Evolutionary conservation across 2,888 invertebrate species (phyloP).

Genomic region (Scaeva pyrastri): DNA sequence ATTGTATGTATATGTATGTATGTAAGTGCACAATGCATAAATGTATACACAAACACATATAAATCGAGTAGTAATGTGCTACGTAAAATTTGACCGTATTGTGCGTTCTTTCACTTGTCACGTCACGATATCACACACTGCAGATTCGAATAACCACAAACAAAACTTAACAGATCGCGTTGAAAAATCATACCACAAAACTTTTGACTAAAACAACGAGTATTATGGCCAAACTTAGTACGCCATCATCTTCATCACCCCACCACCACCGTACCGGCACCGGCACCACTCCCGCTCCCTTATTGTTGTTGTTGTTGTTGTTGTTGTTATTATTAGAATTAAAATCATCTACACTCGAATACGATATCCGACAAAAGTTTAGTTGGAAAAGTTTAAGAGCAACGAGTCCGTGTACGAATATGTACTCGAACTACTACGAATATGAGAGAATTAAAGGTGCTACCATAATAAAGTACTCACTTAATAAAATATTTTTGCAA

Average conservation of each 20-base stretch:
- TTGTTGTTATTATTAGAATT: conserved; percentile 44
- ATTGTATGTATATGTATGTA: too few species aligned
- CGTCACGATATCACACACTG: conserved; percentile 46
- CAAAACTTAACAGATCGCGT: conserved; percentile 37
- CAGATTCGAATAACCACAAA: conserved; percentile 58
- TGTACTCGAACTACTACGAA: too few species aligned
- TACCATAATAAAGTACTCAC: conserved; percentile 27
- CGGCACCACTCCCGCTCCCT: too few species aligned
- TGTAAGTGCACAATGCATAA: too few species aligned
- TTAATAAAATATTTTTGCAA: conserved; percentile 42
- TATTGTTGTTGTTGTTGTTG: too few species aligned
- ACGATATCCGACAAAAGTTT: conserved; percentile 1
- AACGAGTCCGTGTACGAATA: background rate
- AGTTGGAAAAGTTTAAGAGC: conserved; percentile 22
- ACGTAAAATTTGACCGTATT: conserved; percentile 62
- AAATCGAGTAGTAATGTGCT: background rate
- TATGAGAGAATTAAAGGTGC: conserved; percentile 6
- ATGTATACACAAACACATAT: too few species aligned
- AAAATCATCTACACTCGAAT: conserved; percentile 37
- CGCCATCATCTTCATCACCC: background rate
- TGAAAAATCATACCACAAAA: conserved; percentile 30
- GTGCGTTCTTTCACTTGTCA: conserved; percentile 56
- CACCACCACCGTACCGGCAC: too few species aligned
- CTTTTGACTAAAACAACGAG: background rate
- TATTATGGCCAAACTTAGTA: background rate